Percentiles rank a stretch among this genome's conserved stretches.
phyloP scores from a whole-genome alignment of 2,797 vertebrate genomes.

The Todus mexicanus region DNA sequence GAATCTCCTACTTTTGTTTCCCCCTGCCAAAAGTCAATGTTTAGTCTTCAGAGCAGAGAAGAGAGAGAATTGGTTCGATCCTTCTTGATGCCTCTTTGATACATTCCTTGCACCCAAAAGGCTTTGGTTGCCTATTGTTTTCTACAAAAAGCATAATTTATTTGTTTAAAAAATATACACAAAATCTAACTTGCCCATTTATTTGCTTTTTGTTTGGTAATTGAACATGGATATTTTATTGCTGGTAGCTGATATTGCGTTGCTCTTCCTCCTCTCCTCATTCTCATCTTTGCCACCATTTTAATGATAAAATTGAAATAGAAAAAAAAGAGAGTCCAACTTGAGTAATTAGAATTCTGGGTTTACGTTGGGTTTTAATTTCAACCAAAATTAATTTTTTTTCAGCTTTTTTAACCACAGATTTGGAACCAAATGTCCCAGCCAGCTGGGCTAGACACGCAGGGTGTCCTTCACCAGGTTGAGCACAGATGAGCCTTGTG shows the following conservation, averaged over 20 bases:
- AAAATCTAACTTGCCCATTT: no score
- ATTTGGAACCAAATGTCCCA: background rate
- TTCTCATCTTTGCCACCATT: background rate
- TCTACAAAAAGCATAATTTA: background rate
- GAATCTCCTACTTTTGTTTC: background rate
- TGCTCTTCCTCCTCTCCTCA: background rate
- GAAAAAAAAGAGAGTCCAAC: no score
- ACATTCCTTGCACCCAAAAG: background rate
- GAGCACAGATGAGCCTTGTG: background rate
- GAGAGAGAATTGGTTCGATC: background rate
- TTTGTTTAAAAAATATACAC: background rate
- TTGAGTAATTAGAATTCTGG: background rate
- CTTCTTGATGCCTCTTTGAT: background rate
- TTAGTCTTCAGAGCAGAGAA: background rate
- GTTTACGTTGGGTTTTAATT: accelerated
- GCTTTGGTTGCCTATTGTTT: background rate
- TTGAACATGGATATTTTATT: background rate
- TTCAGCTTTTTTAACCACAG: accelerated
- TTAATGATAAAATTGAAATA: background rate
- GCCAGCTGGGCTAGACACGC: accelerated
- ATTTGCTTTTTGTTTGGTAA: background rate
- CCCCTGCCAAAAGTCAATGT: background rate
- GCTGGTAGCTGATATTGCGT: background rate
- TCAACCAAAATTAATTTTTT: background rate
- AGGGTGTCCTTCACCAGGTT: background rate